Percentiles rank a stretch among this genome's conserved stretches.
Conservation (phyloP, 2,888 invertebrate species). For the Drosophila subquinaria region DNA sequence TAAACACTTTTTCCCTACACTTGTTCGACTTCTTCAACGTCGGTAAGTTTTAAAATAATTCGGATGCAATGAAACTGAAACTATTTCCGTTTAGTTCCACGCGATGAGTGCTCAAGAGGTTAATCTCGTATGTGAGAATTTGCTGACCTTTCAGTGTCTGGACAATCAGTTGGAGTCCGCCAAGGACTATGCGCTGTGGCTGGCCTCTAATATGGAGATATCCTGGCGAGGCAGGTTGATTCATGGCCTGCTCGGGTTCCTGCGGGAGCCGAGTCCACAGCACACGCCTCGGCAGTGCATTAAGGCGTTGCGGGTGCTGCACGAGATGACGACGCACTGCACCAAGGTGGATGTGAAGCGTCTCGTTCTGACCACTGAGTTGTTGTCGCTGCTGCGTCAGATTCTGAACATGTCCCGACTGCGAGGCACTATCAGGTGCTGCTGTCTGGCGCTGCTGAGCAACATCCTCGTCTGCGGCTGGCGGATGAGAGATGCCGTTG, state of each 20-base stretch:
- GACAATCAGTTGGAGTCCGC: slow-evolving; percentile 45
- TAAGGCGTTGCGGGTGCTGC: slow-evolving; percentile 52
- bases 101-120: slow-evolving; percentile 39
- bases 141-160: slow-evolving; percentile 28
- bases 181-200: slow-evolving; percentile 36
- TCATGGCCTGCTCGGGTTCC: slow-evolving; percentile 6
- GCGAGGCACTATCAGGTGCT: no score
- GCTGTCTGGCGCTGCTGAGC: no score
- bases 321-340: no score
- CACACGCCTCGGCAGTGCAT: slow-evolving; percentile 40
- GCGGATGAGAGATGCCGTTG: no score
- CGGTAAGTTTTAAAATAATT: neutral
- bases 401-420: no score
- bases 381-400: no score
- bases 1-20: neutral
- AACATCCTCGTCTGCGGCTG: no score
- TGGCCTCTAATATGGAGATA: slow-evolving; percentile 42
- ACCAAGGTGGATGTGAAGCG: no score
- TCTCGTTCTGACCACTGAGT: no score
- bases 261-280: slow-evolving; percentile 20
- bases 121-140: neutral
- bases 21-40: neutral
- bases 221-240: slow-evolving; percentile 43
- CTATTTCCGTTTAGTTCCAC: neutral
- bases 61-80: neutral